Conservation (phyloP, 2,797 vertebrate species). For the Mycteria americana region DNA sequence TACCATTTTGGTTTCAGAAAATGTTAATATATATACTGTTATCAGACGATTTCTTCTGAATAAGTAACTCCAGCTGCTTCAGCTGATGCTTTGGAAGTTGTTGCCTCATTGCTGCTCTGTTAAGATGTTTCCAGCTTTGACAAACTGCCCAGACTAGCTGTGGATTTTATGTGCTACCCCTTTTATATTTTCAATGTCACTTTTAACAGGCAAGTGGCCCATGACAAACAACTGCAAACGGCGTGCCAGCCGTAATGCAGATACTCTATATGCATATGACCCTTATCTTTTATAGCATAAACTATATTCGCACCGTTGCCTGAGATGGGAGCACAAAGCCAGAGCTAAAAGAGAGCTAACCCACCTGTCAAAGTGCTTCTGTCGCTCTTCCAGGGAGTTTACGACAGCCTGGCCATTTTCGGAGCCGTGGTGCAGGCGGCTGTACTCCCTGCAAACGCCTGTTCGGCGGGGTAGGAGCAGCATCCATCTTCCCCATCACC, state of each 20-base stretch:
- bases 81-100: not conserved
- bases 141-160: constrained; percentile 9
- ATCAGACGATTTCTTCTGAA: not conserved
- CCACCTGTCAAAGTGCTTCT: constrained; percentile 52
- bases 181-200: constrained; percentile 3
- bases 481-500: not conserved
- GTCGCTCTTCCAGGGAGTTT: constrained; percentile 36
- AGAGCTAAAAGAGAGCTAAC: not conserved
- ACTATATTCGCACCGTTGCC: not conserved
- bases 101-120: not conserved
- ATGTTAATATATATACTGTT: not conserved
- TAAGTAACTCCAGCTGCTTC: constrained; percentile 6
- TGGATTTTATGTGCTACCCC: not conserved
- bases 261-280: not conserved
- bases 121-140: constrained; percentile 11
- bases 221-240: not conserved
- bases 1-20: not conserved
- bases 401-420: not conserved
- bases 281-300: constrained; percentile 24
- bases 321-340: not conserved
- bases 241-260: not conserved
- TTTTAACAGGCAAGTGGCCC: not conserved
- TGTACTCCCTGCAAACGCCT: not conserved
- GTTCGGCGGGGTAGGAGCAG: not conserved
- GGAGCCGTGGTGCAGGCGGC: not conserved